Evolutionary conservation across 2,888 invertebrate genomes (phyloP).

Genomic region (Alentia gelatinosa): DNA sequence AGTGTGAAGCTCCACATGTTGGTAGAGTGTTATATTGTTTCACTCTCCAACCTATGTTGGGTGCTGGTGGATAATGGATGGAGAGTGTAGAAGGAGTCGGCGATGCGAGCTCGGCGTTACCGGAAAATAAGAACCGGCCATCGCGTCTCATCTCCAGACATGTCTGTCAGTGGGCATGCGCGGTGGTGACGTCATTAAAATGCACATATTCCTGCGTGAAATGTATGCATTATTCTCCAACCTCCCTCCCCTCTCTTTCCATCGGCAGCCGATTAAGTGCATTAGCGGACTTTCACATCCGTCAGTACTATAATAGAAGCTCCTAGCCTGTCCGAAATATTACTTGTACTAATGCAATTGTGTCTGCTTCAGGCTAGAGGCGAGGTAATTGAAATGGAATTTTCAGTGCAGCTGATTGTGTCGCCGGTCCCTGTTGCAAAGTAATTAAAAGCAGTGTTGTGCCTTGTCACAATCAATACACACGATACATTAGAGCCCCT

Average conservation of each 20-base stretch:
- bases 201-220: slow-evolving; percentile 37
- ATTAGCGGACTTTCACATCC: not conserved
- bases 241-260: not conserved
- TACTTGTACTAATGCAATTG: slow-evolving; percentile 39
- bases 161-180: not conserved
- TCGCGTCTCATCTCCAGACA: not conserved
- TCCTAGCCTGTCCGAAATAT: not conserved
- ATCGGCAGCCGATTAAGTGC: not conserved
- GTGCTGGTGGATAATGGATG: too few relatives aligned
- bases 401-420: not conserved
- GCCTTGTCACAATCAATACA: slow-evolving; percentile 39
- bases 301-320: not conserved
- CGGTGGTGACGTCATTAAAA: slow-evolving; percentile 10
- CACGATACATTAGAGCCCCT: slow-evolving; percentile 34
- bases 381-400: slow-evolving; percentile 49
- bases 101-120: too few relatives aligned
- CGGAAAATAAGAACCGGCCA: too few relatives aligned
- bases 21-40: too few relatives aligned
- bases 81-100: too few relatives aligned
- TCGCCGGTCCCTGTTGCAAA: not conserved
- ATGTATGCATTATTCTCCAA: slow-evolving; percentile 35
- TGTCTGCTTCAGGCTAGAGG: not conserved
- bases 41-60: too few relatives aligned
- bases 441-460: slow-evolving; percentile 45
- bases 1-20: too few relatives aligned